Percentiles rank a stretch among this genome's conserved stretches.
phyloP scores from a whole-genome alignment of 2,797 vertebrate species.

The Hafferia zeledoni region DNA sequence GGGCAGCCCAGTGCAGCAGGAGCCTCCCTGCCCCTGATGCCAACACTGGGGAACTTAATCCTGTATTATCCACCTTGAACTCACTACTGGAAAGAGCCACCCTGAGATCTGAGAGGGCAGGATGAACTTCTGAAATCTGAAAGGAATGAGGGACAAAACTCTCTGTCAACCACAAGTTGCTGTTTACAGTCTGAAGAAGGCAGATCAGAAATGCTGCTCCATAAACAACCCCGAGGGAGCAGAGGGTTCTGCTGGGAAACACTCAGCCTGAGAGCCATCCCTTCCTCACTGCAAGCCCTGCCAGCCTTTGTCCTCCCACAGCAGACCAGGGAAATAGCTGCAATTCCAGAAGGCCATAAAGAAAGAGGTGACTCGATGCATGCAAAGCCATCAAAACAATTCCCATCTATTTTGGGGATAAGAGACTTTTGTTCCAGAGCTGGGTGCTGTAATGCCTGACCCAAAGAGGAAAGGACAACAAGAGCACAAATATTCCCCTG shows the following conservation, averaged over 20 bases:
- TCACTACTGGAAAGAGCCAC: neutral
- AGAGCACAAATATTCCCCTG: neutral
- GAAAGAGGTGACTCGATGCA: neutral
- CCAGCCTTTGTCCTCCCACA: neutral
- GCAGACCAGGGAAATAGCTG: neutral
- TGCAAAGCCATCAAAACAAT: constrained; percentile 1
- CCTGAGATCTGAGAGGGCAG: neutral
- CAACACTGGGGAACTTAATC: fast-evolving
- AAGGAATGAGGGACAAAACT: neutral
- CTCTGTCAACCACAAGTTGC: neutral
- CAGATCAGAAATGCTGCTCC: neutral
- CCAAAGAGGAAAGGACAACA: neutral
- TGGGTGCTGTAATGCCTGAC: neutral
- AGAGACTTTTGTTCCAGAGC: constrained; percentile 23
- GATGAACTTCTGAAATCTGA: neutral
- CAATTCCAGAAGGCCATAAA: neutral
- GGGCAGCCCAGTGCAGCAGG: neutral
- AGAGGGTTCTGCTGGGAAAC: neutral
- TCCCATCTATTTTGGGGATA: neutral
- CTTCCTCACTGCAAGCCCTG: neutral
- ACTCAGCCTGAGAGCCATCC: neutral
- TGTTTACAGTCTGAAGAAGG: neutral
- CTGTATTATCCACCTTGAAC: neutral
- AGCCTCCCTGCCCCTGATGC: neutral
- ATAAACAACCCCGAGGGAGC: neutral